These are phyloP conservation scores for Bufo gargarizans DNA, from an alignment of 2,113 vertebrate genomes.

Conservation along the genomic window DNA sequence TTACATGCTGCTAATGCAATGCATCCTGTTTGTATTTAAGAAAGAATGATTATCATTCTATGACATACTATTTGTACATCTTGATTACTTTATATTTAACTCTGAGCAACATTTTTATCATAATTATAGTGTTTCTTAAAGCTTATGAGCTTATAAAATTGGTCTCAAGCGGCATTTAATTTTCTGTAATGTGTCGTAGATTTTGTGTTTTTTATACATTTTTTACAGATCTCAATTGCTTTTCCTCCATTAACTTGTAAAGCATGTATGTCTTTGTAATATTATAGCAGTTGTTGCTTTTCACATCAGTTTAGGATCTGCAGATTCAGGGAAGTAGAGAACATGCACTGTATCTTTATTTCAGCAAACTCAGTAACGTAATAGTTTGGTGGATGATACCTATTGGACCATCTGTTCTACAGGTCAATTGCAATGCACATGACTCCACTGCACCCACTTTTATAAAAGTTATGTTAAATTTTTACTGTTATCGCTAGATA, in stretches of 20 bases:
- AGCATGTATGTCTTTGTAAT: background rate
- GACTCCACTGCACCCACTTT: background rate
- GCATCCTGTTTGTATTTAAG: constrained; percentile 77
- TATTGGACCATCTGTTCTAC: background rate
- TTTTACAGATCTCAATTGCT: background rate
- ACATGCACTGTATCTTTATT: background rate
- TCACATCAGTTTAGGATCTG: background rate
- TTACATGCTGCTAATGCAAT: constrained; percentile 75
- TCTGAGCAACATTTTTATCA: constrained; percentile 87
- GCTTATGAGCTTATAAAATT: constrained; percentile 75
- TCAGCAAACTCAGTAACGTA: background rate
- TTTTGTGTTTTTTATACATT: background rate
- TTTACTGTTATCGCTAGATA: no score
- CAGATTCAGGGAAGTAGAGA: background rate
- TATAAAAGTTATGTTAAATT: background rate
- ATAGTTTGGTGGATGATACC: background rate
- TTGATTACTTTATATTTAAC: constrained; percentile 88
- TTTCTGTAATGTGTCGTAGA: constrained; percentile 75
- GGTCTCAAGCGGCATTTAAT: constrained; percentile 73
- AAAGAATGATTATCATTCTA: constrained; percentile 84
- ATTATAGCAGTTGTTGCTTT: background rate
- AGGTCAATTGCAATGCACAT: background rate
- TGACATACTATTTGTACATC: constrained; percentile 86
- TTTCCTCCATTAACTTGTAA: constrained; percentile 20
- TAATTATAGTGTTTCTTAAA: constrained; percentile 87